A percentile compares a stretch with the other conserved stretches of the same genome.
phyloP scores from a whole-genome alignment of 2,888 invertebrate species.

The Camptogramma bilineatum region DNA sequence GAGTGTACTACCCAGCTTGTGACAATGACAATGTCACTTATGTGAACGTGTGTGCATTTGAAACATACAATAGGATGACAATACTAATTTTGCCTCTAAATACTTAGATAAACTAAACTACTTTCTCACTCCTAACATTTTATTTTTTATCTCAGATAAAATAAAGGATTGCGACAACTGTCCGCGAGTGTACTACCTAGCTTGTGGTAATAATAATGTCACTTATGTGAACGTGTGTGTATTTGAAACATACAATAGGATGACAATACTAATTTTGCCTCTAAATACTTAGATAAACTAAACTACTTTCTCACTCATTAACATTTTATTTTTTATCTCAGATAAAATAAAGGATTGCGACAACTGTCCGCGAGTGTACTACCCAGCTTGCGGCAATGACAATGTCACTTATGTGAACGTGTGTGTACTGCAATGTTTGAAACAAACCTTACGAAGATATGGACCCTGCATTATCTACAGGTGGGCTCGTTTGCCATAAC shows the following conservation, averaged over 20 bases:
- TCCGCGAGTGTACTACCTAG: conserved; percentile 47
- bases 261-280: too few species aligned
- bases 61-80: too few species aligned
- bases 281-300: too few species aligned
- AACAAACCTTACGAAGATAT: conserved; percentile 27
- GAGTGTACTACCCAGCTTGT: conserved; percentile 51
- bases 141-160: conserved; percentile 22
- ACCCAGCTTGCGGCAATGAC: conserved; percentile 49
- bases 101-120: too few species aligned
- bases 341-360: conserved; percentile 43
- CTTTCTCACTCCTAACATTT: too few species aligned
- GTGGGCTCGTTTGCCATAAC: background rate
- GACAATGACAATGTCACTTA: conserved; percentile 47
- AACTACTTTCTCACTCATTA: too few species aligned
- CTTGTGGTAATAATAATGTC: conserved; percentile 46
- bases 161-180: conserved; percentile 45
- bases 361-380: conserved; percentile 47
- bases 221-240: conserved; percentile 51
- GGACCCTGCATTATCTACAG: conserved; percentile 51
- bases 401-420: conserved; percentile 48
- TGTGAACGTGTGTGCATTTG: conserved; percentile 44
- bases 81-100: too few species aligned
- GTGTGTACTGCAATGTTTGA: conserved; percentile 46
- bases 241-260: conserved; percentile 5
- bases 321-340: background rate